Evolutionary conservation across 2,797 vertebrate species (phyloP).

Genomic region (Sebastes umbrosus): DNA sequence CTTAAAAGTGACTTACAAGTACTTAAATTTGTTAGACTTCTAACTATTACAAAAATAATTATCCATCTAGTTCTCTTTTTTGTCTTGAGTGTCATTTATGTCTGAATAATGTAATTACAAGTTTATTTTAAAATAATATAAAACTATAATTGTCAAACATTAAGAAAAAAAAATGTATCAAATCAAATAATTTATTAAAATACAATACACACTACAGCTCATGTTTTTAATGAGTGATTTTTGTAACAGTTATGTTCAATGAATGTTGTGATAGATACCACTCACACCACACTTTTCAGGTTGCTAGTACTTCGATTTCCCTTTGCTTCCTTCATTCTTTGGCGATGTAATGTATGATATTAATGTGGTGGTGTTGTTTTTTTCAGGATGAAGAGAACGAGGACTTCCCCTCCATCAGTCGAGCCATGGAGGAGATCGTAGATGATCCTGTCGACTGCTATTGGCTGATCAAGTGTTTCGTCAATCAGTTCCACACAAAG

Average conservation of each 20-base stretch:
- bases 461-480: slow-evolving; percentile 93
- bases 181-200: background rate
- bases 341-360: background rate
- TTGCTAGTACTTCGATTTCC: background rate
- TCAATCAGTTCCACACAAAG: slow-evolving; percentile 91
- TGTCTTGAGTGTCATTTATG: background rate
- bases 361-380: background rate
- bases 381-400: slow-evolving; percentile 88
- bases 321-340: background rate
- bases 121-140: background rate
- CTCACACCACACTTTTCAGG: background rate
- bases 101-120: background rate
- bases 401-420: slow-evolving; percentile 90
- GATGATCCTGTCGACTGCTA: slow-evolving; percentile 93
- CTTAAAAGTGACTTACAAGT: background rate
- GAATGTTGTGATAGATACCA: background rate
- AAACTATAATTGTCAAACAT: background rate
- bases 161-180: background rate
- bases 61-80: background rate
- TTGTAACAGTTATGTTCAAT: background rate
- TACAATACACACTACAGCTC: background rate
- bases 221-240: background rate
- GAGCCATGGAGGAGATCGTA: slow-evolving; percentile 94
- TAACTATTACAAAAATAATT: no score
- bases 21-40: background rate